Evolutionary conservation across 2,113 vertebrate genomes (phyloP).

Genomic region (Salvelinus namaycush): DNA sequence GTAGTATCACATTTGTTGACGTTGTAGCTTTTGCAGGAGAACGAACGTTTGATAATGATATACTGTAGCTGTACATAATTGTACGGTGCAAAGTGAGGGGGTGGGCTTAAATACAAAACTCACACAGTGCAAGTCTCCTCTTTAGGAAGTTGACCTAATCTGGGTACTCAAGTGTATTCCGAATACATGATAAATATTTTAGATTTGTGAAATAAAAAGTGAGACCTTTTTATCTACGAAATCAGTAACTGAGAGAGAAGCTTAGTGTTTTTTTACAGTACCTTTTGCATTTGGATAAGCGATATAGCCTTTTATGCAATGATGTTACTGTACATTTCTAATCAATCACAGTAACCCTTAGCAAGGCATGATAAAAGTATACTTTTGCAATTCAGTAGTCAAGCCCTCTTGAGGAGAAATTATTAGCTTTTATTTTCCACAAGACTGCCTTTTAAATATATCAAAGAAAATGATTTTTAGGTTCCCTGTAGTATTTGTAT

Average conservation of each 20-base stretch:
- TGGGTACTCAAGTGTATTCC: neutral
- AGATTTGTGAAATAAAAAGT: slow-evolving; percentile 1
- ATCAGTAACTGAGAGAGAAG: slow-evolving; percentile 21
- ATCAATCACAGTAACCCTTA: slow-evolving; percentile 25
- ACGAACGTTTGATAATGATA: neutral
- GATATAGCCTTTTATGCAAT: slow-evolving; percentile 45
- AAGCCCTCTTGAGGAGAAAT: neutral
- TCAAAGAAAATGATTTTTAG: neutral
- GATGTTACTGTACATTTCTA: slow-evolving; percentile 26
- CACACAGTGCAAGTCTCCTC: neutral
- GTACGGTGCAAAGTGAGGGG: slow-evolving; percentile 12
- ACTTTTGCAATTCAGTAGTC: slow-evolving; percentile 14
- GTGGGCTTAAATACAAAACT: neutral
- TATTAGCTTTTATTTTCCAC: no score
- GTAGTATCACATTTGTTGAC: neutral
- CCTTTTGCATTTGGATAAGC: slow-evolving; percentile 44
- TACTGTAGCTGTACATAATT: slow-evolving; percentile 12
- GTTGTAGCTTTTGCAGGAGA: neutral
- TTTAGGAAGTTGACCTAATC: neutral
- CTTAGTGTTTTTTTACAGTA: slow-evolving; percentile 20
- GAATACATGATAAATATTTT: slow-evolving; percentile 20
- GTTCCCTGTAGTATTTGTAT: no score
- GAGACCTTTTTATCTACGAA: slow-evolving; percentile 17
- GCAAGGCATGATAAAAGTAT: neutral
- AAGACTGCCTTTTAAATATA: no score